These are phyloP conservation scores for Cantharis nigra DNA, from an alignment of 2,888 invertebrate genomes.

Conservation along the genomic window DNA sequence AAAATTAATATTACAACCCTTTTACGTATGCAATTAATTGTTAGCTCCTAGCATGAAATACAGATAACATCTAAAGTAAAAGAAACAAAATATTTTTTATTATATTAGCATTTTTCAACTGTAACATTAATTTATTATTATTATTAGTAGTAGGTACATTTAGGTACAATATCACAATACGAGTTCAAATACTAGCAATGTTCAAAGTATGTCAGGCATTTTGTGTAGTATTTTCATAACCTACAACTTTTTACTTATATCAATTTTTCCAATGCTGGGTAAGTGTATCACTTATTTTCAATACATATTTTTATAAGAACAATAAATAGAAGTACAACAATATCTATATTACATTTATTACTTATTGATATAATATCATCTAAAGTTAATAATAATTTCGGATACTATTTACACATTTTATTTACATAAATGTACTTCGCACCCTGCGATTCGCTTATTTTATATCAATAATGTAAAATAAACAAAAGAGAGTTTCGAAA, in stretches of 20 bases:
- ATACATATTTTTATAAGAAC: slow-evolving; percentile 7
- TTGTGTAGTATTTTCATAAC: slow-evolving; percentile 16
- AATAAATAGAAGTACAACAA: slow-evolving; percentile 16
- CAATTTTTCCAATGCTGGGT: slow-evolving; percentile 18
- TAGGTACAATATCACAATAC: slow-evolving; percentile 22
- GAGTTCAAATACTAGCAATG: slow-evolving; percentile 30
- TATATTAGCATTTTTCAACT: background rate
- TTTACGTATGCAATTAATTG: background rate
- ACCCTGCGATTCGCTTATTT: slow-evolving; percentile 53
- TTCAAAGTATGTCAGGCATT: slow-evolving; percentile 25
- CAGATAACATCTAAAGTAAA: background rate
- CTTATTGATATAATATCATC: slow-evolving; percentile 9
- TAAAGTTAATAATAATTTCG: background rate
- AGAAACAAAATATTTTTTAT: background rate
- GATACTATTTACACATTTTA: slow-evolving; percentile 21
- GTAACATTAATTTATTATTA: slow-evolving; percentile 3
- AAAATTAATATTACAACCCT: background rate
- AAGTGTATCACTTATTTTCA: slow-evolving; percentile 28
- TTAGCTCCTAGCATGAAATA: background rate
- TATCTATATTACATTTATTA: slow-evolving; percentile 15
- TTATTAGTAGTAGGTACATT: slow-evolving; percentile 1
- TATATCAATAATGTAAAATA: slow-evolving; percentile 9
- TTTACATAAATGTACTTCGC: slow-evolving; percentile 43
- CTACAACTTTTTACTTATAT: slow-evolving; percentile 10
- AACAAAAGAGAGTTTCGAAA: slow-evolving; percentile 34